Percentiles rank a stretch among this genome's conserved stretches.
Evolutionary conservation across 64 coral and sea anemone species (phyloP).

Genomic region (Stichodactyla mertensii): DNA sequence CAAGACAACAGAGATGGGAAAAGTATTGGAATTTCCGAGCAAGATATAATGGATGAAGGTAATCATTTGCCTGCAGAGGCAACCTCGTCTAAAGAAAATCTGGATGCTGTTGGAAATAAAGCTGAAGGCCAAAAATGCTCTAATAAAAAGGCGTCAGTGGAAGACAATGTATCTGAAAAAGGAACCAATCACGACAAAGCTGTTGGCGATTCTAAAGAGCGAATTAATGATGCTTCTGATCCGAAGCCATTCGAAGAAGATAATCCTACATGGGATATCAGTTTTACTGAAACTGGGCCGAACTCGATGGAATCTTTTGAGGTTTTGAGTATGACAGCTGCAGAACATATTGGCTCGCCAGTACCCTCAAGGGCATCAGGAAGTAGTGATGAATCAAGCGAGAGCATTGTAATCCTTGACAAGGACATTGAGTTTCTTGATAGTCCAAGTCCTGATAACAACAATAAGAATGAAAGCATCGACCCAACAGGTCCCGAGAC

Average conservation of each 20-base stretch:
- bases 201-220: not conserved
- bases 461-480: not conserved
- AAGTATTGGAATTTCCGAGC: not conserved
- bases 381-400: conserved; percentile 1
- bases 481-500: not conserved
- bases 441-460: not conserved
- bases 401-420: not conserved
- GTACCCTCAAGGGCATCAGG: not conserved
- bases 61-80: no score
- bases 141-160: not conserved
- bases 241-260: no score
- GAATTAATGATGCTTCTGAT: no score
- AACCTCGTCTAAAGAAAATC: no score
- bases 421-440: not conserved
- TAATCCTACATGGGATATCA: no score
- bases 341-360: not conserved
- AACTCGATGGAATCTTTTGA: not conserved
- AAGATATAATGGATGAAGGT: no score
- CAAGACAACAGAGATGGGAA: no score
- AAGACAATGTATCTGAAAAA: not conserved
- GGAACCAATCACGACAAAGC: not conserved
- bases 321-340: not conserved
- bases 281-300: not conserved
- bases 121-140: not conserved
- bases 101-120: not conserved